Evolutionary conservation across 2,888 invertebrate genomes (phyloP).

Genomic region (Arenicola marina): DNA sequence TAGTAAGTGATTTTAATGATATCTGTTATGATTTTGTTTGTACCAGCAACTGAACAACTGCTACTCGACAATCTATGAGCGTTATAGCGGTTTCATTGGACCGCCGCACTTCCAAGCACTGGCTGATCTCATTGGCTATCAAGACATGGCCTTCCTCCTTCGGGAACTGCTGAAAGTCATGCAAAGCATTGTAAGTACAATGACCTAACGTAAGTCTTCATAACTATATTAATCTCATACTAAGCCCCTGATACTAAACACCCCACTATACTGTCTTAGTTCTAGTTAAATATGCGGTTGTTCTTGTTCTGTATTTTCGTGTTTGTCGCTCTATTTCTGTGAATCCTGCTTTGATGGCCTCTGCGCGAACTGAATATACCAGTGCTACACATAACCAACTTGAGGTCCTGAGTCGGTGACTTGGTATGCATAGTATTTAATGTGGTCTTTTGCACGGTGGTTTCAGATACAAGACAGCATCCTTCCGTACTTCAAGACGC

Average conservation of each 20-base stretch:
- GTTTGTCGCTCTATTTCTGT: no score
- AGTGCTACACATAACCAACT: no score
- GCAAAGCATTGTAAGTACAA: conserved; percentile 72
- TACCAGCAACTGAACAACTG: conserved; percentile 20
- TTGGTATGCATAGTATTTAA: no score
- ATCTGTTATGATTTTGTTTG: conserved; percentile 5
- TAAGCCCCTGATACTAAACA: no score
- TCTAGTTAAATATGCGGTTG: no score
- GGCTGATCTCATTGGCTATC: conserved; percentile 90
- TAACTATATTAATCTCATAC: no score
- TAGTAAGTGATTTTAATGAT: neutral
- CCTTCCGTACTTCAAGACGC: conserved; percentile 66
- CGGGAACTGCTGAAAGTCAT: conserved; percentile 92
- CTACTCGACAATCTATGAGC: conserved; percentile 73
- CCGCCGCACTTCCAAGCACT: conserved; percentile 90
- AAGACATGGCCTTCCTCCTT: conserved; percentile 95
- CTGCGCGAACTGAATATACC: no score
- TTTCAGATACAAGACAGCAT: conserved; percentile 15
- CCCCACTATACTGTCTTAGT: no score
- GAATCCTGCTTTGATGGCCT: no score
- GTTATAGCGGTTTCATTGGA: conserved; percentile 89
- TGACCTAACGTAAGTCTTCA: no score
- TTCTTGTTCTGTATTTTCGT: no score
- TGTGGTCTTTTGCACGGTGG: neutral
- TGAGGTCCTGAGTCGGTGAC: no score